Percentiles rank a stretch among this genome's conserved stretches.
Conservation (phyloP, 2,888 invertebrate genomes). For the Acholoe squamosa region DNA sequence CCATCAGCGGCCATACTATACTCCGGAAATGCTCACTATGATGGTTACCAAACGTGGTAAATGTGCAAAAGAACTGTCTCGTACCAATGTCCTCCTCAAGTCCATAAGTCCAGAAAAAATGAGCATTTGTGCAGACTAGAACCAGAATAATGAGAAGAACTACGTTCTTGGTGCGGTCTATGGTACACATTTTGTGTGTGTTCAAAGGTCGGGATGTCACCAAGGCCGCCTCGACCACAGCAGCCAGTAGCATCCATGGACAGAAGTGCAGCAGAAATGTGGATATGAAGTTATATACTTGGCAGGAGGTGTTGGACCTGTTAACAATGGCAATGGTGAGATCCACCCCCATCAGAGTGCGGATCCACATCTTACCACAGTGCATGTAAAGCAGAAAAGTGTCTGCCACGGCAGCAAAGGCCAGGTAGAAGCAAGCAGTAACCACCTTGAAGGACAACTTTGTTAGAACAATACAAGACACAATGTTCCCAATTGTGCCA, state of each 20-base stretch:
- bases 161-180: constrained; percentile 78
- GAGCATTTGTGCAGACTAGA: constrained; percentile 80
- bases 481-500: constrained; percentile 77
- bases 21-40: constrained; percentile 73
- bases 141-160: constrained; percentile 78
- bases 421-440: constrained; percentile 80
- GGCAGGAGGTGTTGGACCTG: constrained; percentile 56
- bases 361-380: constrained; percentile 79
- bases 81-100: constrained; percentile 66
- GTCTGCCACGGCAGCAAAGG: constrained; percentile 76
- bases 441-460: constrained; percentile 76
- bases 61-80: constrained; percentile 66
- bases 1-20: constrained; percentile 77
- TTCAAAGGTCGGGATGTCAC: constrained; percentile 74
- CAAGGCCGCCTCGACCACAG: constrained; percentile 77
- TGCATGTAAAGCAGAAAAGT: constrained; percentile 77
- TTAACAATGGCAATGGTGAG: constrained; percentile 55
- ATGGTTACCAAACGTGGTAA: constrained; percentile 63
- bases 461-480: constrained; percentile 71
- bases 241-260: constrained; percentile 79
- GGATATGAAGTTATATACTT: constrained; percentile 76
- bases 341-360: constrained; percentile 52
- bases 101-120: constrained; percentile 82
- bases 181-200: constrained; percentile 77
- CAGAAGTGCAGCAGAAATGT: constrained; percentile 76